These are phyloP conservation scores for Selene dorsalis DNA, from an alignment of 2,797 vertebrate species.

Conservation along the genomic window DNA sequence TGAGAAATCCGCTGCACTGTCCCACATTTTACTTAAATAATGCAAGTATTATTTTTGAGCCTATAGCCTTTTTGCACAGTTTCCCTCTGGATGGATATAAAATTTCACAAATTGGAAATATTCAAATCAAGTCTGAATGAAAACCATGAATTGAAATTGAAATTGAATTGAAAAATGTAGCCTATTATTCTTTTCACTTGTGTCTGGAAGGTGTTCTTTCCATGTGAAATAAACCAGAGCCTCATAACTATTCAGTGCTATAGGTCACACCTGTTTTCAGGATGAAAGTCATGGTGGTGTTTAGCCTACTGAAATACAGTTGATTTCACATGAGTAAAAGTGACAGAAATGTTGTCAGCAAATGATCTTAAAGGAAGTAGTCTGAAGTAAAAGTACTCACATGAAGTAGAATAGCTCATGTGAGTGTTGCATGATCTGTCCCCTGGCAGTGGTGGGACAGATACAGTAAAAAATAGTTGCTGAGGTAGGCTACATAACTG, in stretches of 20 bases:
- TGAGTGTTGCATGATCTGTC: background rate
- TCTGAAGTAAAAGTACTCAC: background rate
- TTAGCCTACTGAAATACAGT: background rate
- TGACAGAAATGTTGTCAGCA: background rate
- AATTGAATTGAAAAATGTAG: background rate
- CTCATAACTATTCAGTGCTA: background rate
- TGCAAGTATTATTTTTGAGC: background rate
- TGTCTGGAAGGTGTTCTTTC: background rate
- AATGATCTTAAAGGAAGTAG: background rate
- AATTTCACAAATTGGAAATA: background rate
- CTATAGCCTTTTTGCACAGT: background rate
- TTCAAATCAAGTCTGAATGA: background rate
- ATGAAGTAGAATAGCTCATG: background rate
- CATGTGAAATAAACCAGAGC: background rate
- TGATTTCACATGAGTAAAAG: background rate
- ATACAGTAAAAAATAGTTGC: too few species aligned
- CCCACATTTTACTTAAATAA: constrained; percentile 3
- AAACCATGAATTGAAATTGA: too few species aligned
- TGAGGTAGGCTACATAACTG: too few species aligned
- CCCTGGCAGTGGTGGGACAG: background rate
- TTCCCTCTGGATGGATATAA: background rate
- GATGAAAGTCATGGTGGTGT: background rate
- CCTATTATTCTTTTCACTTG: background rate
- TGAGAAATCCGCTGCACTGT: background rate
- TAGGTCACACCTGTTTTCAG: background rate